These are phyloP conservation scores for Campoletis sonorensis DNA, from an alignment of 1,140 invertebrate genomes.

Conservation along the genomic window DNA sequence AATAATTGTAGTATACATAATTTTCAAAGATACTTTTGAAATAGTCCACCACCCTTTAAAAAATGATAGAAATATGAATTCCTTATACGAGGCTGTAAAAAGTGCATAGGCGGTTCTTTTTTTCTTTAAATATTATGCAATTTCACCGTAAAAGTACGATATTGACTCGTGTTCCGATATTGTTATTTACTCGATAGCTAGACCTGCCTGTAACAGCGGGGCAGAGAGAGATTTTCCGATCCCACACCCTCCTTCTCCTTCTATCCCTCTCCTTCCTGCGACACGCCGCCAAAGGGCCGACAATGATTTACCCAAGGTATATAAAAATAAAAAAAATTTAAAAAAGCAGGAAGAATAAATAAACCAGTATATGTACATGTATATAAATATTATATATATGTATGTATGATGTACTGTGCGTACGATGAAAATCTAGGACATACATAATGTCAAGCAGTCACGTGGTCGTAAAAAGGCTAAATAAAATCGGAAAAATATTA, in stretches of 20 bases:
- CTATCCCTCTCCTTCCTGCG: constrained; percentile 24
- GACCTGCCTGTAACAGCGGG: constrained; percentile 53
- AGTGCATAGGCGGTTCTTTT: constrained; percentile 16
- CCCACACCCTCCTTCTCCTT: background rate
- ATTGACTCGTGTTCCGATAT: constrained; percentile 47
- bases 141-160: constrained; percentile 65
- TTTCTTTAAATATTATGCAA: constrained; percentile 59
- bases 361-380: constrained; percentile 51
- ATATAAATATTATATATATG: constrained; percentile 58
- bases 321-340: constrained; percentile 28
- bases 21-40: background rate
- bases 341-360: background rate
- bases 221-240: constrained; percentile 30
- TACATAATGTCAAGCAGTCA: constrained; percentile 61
- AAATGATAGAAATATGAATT: background rate
- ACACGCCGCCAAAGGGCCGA: constrained; percentile 70
- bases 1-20: background rate
- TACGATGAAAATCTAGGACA: constrained; percentile 56
- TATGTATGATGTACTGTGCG: constrained; percentile 54
- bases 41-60: background rate
- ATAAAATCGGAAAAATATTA: constrained; percentile 64
- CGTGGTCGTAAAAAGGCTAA: constrained; percentile 59
- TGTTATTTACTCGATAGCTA: constrained; percentile 52
- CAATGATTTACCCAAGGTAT: constrained; percentile 56
- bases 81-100: constrained; percentile 1